Evolutionary conservation across 2,888 invertebrate genomes (phyloP).

Genomic region (Phasia obesa): DNA sequence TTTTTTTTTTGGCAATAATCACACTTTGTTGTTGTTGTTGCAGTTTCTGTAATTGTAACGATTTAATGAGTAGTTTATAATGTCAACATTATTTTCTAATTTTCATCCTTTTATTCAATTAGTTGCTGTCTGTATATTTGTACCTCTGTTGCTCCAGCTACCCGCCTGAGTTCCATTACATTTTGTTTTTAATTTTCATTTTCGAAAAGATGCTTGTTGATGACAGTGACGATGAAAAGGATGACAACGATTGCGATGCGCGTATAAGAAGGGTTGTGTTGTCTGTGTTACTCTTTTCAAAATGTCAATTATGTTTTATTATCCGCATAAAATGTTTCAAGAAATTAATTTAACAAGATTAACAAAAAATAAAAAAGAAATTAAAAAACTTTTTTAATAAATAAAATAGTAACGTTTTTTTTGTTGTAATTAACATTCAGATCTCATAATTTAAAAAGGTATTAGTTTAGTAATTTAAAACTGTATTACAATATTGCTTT

Average conservation of each 20-base stretch:
- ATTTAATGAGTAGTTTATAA: slow-evolving; percentile 71
- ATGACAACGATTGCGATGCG: background rate
- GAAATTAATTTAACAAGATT: background rate
- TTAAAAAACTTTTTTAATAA: background rate
- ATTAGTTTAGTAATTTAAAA: no score
- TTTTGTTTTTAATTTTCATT: slow-evolving; percentile 24
- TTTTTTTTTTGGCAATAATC: slow-evolving; percentile 15
- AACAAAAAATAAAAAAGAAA: background rate
- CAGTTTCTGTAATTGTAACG: slow-evolving; percentile 50
- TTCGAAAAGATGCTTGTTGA: slow-evolving; percentile 5
- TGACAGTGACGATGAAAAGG: slow-evolving; percentile 19
- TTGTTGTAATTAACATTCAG: no score
- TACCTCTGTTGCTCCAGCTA: background rate
- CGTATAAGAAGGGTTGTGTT: background rate
- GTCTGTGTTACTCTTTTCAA: slow-evolving; percentile 37
- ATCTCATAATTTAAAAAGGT: no score
- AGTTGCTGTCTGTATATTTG: slow-evolving; percentile 30
- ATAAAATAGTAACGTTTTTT: background rate
- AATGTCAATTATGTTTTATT: slow-evolving; percentile 53
- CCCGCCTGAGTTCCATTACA: background rate
- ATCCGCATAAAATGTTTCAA: background rate
- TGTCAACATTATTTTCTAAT: slow-evolving; percentile 69
- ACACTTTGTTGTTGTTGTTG: background rate
- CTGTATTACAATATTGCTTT: no score
- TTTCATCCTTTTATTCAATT: slow-evolving; percentile 64